Conservation (phyloP, 2,113 vertebrate genomes). For the Melanotaenia duboulayi region DNA sequence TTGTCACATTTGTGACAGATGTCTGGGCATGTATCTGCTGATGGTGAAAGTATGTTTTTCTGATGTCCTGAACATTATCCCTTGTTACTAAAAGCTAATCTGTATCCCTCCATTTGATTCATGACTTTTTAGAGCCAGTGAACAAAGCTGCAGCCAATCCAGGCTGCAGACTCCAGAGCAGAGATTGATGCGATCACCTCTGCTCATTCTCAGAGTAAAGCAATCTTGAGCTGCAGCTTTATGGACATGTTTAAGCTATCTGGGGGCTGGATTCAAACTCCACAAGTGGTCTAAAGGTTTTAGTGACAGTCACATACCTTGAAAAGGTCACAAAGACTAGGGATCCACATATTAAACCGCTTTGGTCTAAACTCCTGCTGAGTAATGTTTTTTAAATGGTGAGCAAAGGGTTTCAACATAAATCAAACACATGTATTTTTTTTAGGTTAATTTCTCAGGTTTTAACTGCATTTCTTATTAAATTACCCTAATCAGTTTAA, state of each 20-base stretch:
- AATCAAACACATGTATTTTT: not conserved
- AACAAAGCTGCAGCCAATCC: slow-evolving; percentile 39
- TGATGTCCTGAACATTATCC: slow-evolving; percentile 61
- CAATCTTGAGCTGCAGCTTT: slow-evolving; percentile 43
- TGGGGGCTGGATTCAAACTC: slow-evolving; percentile 21
- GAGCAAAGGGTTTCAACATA: not conserved
- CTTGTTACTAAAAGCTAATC: slow-evolving; percentile 66
- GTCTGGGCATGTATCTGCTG: slow-evolving; percentile 52
- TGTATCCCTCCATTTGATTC: slow-evolving; percentile 59
- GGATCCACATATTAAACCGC: not conserved
- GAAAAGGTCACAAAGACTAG: slow-evolving; percentile 13
- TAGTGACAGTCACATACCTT: slow-evolving; percentile 23
- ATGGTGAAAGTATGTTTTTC: slow-evolving; percentile 66
- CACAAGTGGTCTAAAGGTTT: slow-evolving; percentile 21
- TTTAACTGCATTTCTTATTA: not conserved
- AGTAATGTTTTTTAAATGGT: slow-evolving; percentile 1
- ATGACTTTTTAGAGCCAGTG: slow-evolving; percentile 50
- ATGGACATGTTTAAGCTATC: slow-evolving; percentile 43
- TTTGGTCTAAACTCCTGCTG: not conserved
- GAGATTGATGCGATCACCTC: slow-evolving; percentile 58
- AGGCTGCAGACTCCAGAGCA: slow-evolving; percentile 33
- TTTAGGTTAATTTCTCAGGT: not conserved
- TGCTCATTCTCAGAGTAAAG: slow-evolving; percentile 56
- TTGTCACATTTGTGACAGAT: slow-evolving; percentile 69
- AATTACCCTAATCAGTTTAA: not conserved